Conservation (phyloP, 2,113 vertebrate genomes). For the Ammodytes dubius region DNA sequence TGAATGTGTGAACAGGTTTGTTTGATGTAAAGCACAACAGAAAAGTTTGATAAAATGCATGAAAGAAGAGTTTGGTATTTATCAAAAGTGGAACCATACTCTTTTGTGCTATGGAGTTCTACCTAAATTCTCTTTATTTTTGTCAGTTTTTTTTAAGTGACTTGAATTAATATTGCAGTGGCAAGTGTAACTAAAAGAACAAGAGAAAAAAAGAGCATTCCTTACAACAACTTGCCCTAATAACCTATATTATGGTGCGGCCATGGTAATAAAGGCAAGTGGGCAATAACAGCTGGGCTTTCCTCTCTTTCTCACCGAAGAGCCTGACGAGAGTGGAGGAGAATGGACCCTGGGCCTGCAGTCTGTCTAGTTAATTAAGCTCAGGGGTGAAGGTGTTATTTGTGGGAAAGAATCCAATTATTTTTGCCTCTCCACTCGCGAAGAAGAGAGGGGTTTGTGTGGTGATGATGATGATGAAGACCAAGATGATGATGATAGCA, state of each 20-base stretch:
- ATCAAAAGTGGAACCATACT: neutral
- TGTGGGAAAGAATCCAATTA: constrained; percentile 92
- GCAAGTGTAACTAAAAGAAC: neutral
- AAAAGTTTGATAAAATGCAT: neutral
- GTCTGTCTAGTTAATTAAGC: constrained; percentile 88
- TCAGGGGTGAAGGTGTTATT: constrained; percentile 89
- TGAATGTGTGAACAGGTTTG: neutral
- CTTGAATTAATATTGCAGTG: neutral
- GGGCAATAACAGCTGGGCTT: constrained; percentile 82
- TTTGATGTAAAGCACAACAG: neutral
- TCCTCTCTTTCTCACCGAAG: constrained; percentile 71
- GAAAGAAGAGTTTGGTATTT: neutral
- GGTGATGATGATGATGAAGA: constrained; percentile 67
- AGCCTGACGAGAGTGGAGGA: constrained; percentile 62
- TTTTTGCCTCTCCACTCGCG: constrained; percentile 79
- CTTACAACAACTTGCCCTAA: constrained; percentile 71
- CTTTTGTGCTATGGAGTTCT: too few species aligned
- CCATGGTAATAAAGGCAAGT: constrained; percentile 79
- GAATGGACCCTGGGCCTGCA: constrained; percentile 75
- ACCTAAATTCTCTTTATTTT: constrained; percentile 1
- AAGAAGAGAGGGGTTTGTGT: constrained; percentile 75
- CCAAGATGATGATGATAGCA: constrained; percentile 79
- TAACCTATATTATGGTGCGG: constrained; percentile 75
- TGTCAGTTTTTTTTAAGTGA: neutral
- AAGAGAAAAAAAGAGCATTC: constrained; percentile 64